Conservation (phyloP, 2,113 vertebrate genomes). For the Dendrocopos noguchii region DNA sequence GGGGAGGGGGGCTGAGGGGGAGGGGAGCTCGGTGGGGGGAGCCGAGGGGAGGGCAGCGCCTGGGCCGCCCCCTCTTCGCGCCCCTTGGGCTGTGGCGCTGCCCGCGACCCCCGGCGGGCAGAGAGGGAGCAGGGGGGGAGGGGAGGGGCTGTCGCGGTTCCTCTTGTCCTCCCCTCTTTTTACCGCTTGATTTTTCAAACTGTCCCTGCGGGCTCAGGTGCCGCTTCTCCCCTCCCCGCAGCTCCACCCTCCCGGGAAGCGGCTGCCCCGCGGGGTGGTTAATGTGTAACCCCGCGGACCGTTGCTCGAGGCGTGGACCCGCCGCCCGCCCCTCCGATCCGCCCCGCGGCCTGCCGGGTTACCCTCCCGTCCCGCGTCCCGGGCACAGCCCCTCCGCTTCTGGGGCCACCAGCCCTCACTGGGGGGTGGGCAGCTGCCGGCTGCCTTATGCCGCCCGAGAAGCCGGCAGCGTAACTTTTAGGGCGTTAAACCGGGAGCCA, state of each 20-base stretch:
- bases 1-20: neutral
- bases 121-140: neutral
- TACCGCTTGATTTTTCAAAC: constrained; percentile 32
- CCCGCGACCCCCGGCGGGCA: neutral
- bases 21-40: neutral
- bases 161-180: neutral
- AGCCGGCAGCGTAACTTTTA: neutral
- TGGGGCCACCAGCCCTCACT: neutral
- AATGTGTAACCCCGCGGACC: neutral
- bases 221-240: neutral
- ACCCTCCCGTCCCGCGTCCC: too few relatives aligned
- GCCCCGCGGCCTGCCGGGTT: neutral
- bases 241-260: constrained; percentile 1
- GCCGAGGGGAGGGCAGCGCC: neutral
- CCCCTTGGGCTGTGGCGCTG: neutral
- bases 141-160: too few relatives aligned
- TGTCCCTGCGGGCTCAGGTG: constrained; percentile 13
- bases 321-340: neutral
- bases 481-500: neutral
- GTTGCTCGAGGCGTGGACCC: neutral
- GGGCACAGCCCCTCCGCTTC: neutral
- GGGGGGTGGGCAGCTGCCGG: neutral
- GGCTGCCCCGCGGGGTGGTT: neutral
- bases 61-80: neutral
- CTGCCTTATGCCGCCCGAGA: neutral